phyloP scores from a whole-genome alignment of 2,113 vertebrate species.

The Mionectes macconnelli region DNA sequence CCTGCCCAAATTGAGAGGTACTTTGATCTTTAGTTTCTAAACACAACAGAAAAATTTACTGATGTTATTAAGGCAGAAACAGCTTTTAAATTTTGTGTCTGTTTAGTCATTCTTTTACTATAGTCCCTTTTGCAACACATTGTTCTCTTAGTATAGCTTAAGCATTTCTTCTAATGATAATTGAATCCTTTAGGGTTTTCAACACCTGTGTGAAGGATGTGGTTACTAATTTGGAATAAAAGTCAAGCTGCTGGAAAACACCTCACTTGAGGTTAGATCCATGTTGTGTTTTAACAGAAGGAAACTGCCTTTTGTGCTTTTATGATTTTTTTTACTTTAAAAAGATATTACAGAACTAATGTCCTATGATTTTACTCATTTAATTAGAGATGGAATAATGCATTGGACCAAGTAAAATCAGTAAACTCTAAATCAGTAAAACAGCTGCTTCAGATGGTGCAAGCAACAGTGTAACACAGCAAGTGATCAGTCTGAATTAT shows the following conservation, averaged over 20 bases:
- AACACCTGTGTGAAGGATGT: not conserved
- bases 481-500: not conserved
- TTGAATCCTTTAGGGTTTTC: not conserved
- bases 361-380: not conserved
- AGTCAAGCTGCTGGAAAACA: slow-evolving; percentile 1
- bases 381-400: not conserved
- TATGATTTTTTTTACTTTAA: not conserved
- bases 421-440: not conserved
- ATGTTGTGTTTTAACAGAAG: not conserved
- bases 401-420: not conserved
- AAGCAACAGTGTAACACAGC: not conserved
- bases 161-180: not conserved
- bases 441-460: not conserved
- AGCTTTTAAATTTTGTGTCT: not conserved
- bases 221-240: not conserved
- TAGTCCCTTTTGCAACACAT: not conserved
- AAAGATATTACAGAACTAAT: not conserved
- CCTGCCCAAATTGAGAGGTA: fast-evolving
- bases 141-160: not conserved
- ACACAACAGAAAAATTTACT: not conserved
- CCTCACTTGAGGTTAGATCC: not conserved
- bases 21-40: not conserved
- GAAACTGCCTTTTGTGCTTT: not conserved
- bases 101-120: not conserved
- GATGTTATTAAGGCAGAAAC: not conserved